These are phyloP conservation scores for Lipotes vexillifer DNA, from an alignment of 2,113 vertebrate genomes.

Conservation along the genomic window DNA sequence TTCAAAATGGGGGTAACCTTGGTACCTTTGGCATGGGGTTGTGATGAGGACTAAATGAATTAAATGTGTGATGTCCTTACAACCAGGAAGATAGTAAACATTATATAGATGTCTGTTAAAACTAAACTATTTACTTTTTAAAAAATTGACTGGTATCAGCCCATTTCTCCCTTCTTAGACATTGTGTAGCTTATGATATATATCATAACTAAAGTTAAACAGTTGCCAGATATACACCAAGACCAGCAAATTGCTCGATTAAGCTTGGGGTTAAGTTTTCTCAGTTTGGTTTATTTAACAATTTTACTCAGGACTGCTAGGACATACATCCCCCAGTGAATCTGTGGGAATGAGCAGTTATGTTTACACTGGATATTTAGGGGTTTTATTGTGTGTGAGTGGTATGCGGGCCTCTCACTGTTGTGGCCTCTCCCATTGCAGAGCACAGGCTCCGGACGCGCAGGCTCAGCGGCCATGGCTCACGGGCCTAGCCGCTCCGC, in stretches of 20 bases:
- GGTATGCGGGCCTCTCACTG: too few relatives aligned
- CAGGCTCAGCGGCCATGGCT: too few relatives aligned
- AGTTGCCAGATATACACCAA: not conserved
- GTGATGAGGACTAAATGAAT: not conserved
- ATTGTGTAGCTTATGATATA: not conserved
- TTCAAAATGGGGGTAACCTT: not conserved
- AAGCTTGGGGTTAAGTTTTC: not conserved
- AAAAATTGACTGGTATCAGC: not conserved
- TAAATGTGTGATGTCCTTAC: not conserved
- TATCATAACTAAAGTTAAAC: not conserved
- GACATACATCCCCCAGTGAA: not conserved
- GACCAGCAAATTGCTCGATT: not conserved
- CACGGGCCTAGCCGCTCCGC: too few relatives aligned
- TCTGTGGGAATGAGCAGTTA: not conserved
- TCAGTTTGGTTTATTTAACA: not conserved
- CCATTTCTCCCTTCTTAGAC: not conserved
- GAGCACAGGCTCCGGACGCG: too few relatives aligned
- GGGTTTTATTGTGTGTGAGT: rapidly evolving
- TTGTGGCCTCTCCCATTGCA: too few relatives aligned
- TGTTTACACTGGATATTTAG: not conserved
- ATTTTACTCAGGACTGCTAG: too few relatives aligned
- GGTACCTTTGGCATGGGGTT: not conserved
- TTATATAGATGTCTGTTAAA: not conserved
- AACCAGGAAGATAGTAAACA: not conserved
- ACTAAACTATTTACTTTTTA: not conserved